A percentile compares a stretch with the other conserved stretches of the same genome.
Evolutionary conservation across 2,888 invertebrate genomes (phyloP).

Genomic region (Sminthurides aquaticus): DNA sequence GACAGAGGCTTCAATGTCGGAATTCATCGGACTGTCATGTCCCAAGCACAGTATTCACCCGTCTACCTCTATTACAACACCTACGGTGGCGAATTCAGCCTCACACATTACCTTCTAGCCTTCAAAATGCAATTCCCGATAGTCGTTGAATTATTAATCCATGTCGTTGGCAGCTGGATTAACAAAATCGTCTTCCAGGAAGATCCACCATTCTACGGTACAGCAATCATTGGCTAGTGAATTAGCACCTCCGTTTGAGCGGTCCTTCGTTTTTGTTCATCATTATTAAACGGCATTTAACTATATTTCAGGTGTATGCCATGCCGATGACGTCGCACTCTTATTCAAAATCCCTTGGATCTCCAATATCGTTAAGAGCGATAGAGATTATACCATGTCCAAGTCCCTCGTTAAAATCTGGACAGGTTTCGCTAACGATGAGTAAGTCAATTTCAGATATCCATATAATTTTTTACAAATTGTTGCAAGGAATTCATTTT

Average conservation of each 20-base stretch:
- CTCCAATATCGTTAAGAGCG: conserved; percentile 1
- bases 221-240: too few species aligned
- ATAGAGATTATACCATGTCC: conserved; percentile 17
- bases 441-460: conserved; percentile 13
- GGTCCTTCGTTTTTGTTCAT: too few species aligned
- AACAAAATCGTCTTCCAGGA: not conserved
- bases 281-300: too few species aligned
- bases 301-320: conserved; percentile 12
- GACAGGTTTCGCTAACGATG: conserved; percentile 12
- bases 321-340: conserved; percentile 8
- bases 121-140: not conserved
- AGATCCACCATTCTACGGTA: not conserved
- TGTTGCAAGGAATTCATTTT: too few species aligned
- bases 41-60: conserved; percentile 6
- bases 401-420: conserved; percentile 11
- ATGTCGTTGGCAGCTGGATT: not conserved
- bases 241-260: too few species aligned
- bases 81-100: conserved; percentile 5
- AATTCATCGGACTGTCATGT: not conserved
- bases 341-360: not conserved
- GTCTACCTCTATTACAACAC: conserved; percentile 10
- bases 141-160: not conserved
- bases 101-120: not conserved
- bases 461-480: too few species aligned
- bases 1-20: not conserved